Evolutionary conservation across 2,797 vertebrate species (phyloP).

Genomic region (Sebastes diaconus): DNA sequence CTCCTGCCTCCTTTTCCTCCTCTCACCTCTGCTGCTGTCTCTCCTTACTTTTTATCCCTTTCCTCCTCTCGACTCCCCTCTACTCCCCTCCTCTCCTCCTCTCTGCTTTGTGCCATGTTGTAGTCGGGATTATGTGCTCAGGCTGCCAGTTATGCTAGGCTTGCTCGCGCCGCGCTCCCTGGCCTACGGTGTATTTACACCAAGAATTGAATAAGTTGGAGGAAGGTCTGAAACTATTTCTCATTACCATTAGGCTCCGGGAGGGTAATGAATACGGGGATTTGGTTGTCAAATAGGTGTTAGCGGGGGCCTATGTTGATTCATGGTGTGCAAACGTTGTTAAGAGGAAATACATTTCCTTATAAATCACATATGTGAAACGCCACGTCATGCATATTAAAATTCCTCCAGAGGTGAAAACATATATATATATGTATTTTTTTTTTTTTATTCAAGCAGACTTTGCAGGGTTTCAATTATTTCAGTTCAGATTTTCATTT

Average conservation of each 20-base stretch:
- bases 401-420: background rate
- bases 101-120: conserved; percentile 47
- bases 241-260: conserved; percentile 27
- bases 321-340: conserved; percentile 13
- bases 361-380: background rate
- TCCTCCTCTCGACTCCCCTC: background rate
- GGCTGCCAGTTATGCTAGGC: conserved; percentile 53
- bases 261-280: conserved; percentile 25
- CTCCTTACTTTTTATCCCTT: background rate
- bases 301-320: background rate
- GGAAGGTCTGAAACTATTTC: conserved; percentile 44
- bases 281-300: conserved; percentile 39
- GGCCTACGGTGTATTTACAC: conserved; percentile 45
- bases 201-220: conserved; percentile 38
- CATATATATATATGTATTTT: background rate
- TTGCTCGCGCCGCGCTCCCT: conserved; percentile 6
- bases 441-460: background rate
- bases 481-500: background rate
- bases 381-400: background rate
- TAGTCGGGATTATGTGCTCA: conserved; percentile 67
- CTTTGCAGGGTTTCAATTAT: background rate
- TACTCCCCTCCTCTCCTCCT: conserved; percentile 18
- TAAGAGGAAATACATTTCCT: background rate
- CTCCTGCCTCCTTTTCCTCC: background rate
- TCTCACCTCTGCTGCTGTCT: conserved; percentile 1